Evolutionary conservation across 2,113 vertebrate genomes (phyloP), one percentile per base, ranked within the genome.

Genomic region (Cavia porcellus): DNA sequence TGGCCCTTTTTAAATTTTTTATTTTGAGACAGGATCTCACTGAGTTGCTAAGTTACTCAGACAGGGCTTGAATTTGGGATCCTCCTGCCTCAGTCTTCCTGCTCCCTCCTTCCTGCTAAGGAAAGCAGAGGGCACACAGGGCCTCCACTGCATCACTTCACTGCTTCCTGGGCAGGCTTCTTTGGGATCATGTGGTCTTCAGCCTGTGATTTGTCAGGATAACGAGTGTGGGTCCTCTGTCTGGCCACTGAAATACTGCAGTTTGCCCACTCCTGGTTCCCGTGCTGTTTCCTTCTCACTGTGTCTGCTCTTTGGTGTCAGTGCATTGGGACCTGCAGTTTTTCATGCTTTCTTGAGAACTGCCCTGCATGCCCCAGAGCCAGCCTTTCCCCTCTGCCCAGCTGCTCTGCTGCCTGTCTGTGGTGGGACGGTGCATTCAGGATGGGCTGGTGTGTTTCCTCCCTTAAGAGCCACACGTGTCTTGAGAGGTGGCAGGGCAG

Each of bases 281-380:
- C 22, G 2, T 5, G 12, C 25, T 25, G 50, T 17, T 38, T 86
- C 83, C 6, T 0, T 50, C 17, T 81, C 13, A 2, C 3, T 5
- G 7, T 15, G 50, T 70, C 45, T 13, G 77, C 4, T 38, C 10
- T 45, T 19, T 79, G 50, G 15, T 75, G 24, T 32, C 59, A 13
- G 3, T 30, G 68, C 45, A 25, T 72, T 22, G 62, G 42, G 72
- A 75, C 20, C 19, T 42, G 2, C 12, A 64, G 30, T 72, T 89
- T 86, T 70, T 74, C 38, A n/a, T 52, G 83, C 30, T 62, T 86
- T 80, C 88, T 92, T 50, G 35, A 55, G 38, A 55, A 70, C 14
- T 38, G 35, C 7, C 12, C 72, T 28, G 86, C 87, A 47, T 3
- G 20, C 42, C 61, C 45, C 2, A 59, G n/a, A 28, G 70, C 42